Evolutionary conservation across 2,113 vertebrate genomes (phyloP).

Genomic region (Garra rufa): DNA sequence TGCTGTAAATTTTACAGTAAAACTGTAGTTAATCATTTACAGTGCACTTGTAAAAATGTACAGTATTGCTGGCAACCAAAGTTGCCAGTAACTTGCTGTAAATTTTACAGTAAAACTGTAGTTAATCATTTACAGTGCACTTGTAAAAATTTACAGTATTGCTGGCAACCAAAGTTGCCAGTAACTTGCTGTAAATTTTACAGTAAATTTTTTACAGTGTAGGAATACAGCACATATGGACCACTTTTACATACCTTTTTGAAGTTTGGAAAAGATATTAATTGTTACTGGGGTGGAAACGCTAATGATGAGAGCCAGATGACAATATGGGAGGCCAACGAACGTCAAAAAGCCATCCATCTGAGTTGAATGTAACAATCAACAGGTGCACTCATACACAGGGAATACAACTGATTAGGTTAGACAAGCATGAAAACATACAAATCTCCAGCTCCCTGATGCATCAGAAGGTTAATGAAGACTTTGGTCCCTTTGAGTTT

Average conservation of each 20-base stretch:
- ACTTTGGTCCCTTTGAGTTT: slow-evolving; percentile 49
- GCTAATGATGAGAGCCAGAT: slow-evolving; percentile 19
- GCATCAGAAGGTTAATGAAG: slow-evolving; percentile 45
- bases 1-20: too few relatives aligned
- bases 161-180: too few relatives aligned
- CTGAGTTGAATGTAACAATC: slow-evolving; percentile 43
- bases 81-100: too few relatives aligned
- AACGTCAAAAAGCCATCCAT: slow-evolving; percentile 15
- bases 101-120: too few relatives aligned
- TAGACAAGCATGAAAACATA: slow-evolving; percentile 16
- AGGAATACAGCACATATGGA: background rate
- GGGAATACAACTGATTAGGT: background rate
- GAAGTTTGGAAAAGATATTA: background rate
- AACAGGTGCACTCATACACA: background rate
- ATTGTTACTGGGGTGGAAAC: background rate
- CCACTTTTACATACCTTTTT: background rate
- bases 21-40: too few relatives aligned
- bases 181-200: too few relatives aligned
- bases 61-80: too few relatives aligned
- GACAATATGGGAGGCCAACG: background rate
- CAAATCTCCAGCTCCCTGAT: slow-evolving; percentile 39
- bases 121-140: too few relatives aligned
- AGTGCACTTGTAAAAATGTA: too few relatives aligned
- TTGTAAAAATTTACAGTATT: too few relatives aligned
- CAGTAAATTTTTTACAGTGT: too few relatives aligned